These are phyloP conservation scores for Camelus dromedarius DNA, from an alignment of 2,113 vertebrate genomes.

Conservation along the genomic window DNA sequence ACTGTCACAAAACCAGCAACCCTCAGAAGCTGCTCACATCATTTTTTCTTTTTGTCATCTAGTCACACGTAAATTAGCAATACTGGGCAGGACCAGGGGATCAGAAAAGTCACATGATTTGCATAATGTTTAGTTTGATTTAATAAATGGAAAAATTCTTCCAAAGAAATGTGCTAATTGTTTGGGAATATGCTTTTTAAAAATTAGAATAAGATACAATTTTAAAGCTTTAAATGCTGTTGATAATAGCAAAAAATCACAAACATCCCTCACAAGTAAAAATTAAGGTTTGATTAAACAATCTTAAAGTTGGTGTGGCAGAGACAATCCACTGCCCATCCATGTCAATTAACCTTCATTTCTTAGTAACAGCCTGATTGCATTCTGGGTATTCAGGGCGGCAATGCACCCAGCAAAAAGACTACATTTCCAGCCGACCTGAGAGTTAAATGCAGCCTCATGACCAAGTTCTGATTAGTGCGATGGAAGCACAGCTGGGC, in stretches of 20 bases:
- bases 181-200: background rate
- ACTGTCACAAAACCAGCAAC: background rate
- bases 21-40: background rate
- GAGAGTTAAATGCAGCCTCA: background rate
- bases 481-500: background rate
- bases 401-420: background rate
- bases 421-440: background rate
- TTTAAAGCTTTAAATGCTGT: constrained; percentile 15
- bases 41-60: constrained; percentile 21
- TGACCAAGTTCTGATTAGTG: background rate
- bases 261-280: background rate
- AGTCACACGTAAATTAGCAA: background rate
- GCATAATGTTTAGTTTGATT: background rate
- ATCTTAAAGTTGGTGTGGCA: background rate
- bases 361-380: constrained; percentile 20
- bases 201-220: background rate
- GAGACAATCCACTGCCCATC: background rate
- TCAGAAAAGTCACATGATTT: background rate
- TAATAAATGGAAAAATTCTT: background rate
- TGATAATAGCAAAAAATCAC: constrained; percentile 8
- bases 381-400: background rate
- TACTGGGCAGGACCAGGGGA: background rate
- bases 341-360: background rate
- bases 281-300: background rate
- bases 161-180: background rate